These are phyloP conservation scores for Conus betulinus DNA, from an alignment of 1,140 invertebrate genomes.

Conservation along the genomic window DNA sequence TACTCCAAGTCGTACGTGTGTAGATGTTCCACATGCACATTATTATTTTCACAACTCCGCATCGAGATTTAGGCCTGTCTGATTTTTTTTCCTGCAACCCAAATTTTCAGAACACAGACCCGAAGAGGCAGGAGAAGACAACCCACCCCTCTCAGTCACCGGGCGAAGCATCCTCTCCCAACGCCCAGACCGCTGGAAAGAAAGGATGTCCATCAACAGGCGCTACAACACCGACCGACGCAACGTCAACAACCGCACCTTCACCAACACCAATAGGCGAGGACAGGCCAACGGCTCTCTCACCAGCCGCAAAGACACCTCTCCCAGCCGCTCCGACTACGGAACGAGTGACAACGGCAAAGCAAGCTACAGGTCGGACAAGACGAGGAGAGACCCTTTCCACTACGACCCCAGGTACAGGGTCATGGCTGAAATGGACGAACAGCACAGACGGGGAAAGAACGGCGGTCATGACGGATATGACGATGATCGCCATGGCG, in stretches of 20 bases:
- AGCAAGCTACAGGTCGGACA: neutral
- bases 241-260: conserved; percentile 22
- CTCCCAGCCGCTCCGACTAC: neutral
- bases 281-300: too few relatives aligned
- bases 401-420: neutral
- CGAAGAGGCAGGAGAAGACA: neutral
- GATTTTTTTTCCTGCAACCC: neutral
- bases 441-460: neutral
- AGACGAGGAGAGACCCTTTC: neutral
- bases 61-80: neutral
- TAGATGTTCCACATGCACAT: too few relatives aligned
- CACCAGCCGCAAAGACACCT: neutral
- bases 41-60: too few relatives aligned
- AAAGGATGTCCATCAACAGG: conserved; percentile 12
- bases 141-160: neutral
- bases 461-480: neutral
- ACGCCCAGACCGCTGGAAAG: neutral
- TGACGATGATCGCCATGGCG: neutral
- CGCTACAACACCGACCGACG: conserved; percentile 1
- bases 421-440: neutral
- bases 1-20: neutral
- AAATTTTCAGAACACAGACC: too few relatives aligned
- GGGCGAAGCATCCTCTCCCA: neutral
- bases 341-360: neutral
- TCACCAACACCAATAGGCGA: neutral